Evolutionary conservation across 2,888 invertebrate species (phyloP).

Genomic region (Scaptomyza parva): DNA sequence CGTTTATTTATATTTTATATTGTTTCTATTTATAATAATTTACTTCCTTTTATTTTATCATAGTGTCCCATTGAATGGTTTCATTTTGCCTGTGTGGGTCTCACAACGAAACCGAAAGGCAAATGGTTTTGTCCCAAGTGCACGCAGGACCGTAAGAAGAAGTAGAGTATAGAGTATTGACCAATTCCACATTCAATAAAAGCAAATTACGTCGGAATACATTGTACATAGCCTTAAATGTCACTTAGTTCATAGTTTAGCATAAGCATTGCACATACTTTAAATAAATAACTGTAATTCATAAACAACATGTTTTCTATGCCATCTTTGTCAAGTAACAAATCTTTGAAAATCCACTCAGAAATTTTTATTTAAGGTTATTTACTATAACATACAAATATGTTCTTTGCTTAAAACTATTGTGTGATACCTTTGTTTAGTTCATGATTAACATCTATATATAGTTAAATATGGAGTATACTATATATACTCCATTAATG

Average conservation of each 20-base stretch:
- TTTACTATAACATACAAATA: background rate
- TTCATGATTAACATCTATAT: background rate
- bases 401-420: background rate
- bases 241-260: constrained; percentile 41
- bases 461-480: too few species aligned
- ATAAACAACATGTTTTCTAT: background rate
- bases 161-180: constrained; percentile 86
- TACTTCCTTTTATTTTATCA: constrained; percentile 5
- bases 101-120: constrained; percentile 95
- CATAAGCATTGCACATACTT: constrained; percentile 32
- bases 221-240: constrained; percentile 45
- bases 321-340: background rate
- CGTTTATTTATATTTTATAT: constrained; percentile 17
- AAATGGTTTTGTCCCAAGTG: constrained; percentile 98
- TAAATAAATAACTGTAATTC: constrained; percentile 37
- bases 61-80: constrained; percentile 95
- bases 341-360: background rate
- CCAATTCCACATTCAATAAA: background rate
- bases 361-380: background rate
- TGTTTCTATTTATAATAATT: background rate
- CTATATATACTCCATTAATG: background rate
- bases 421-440: background rate
- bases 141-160: constrained; percentile 91
- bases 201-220: too few species aligned
- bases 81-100: constrained; percentile 95